phyloP scores from a whole-genome alignment of 2,113 vertebrate genomes.

The Amblyornis subalaris region DNA sequence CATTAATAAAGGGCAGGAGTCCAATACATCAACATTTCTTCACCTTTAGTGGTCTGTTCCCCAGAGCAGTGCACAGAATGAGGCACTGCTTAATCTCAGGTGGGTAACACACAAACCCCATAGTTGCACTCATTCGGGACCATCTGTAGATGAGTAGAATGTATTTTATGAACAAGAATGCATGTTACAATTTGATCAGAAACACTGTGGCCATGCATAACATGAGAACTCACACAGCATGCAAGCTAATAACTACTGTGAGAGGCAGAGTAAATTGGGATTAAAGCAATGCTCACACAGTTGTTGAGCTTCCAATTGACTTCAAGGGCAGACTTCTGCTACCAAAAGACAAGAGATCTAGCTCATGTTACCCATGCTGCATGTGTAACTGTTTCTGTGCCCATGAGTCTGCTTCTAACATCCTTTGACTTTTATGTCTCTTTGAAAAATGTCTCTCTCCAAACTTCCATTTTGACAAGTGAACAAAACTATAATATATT shows the following conservation, averaged over 20 bases:
- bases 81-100: not conserved
- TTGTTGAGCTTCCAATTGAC: not conserved
- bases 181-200: not conserved
- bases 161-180: not conserved
- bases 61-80: not conserved
- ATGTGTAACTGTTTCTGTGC: not conserved
- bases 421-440: not conserved
- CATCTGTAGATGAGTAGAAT: not conserved
- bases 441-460: not conserved
- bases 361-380: not conserved
- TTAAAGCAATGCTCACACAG: not conserved
- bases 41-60: fast-evolving
- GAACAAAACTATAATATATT: not conserved
- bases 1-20: not conserved
- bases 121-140: not conserved
- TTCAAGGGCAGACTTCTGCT: not conserved
- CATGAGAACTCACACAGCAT: not conserved
- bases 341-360: not conserved
- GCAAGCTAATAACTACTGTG: not conserved
- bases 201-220: not conserved
- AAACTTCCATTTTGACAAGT: not conserved
- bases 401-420: not conserved
- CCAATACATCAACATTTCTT: not conserved
- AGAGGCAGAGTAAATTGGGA: not conserved
- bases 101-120: not conserved